A percentile compares a stretch with the other conserved stretches of the same genome.
These are phyloP conservation scores for Nothoprocta pentlandii DNA, from an alignment of 2,113 vertebrate genomes.

Conservation along the genomic window DNA sequence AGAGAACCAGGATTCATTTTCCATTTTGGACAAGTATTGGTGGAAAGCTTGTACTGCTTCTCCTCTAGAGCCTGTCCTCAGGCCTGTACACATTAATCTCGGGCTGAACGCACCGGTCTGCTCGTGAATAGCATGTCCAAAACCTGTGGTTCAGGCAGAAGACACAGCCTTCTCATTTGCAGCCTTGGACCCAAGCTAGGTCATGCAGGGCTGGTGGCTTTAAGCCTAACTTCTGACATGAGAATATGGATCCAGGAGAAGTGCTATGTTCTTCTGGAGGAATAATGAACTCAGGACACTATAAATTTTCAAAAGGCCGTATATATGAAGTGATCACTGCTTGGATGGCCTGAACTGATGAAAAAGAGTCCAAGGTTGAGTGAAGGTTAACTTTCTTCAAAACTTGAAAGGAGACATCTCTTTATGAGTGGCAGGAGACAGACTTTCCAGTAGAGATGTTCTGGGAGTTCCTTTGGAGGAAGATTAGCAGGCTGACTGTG, in stretches of 20 bases:
- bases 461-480: background rate
- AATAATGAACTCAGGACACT: background rate
- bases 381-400: background rate
- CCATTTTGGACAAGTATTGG: background rate
- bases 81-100: background rate
- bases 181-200: background rate
- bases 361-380: background rate
- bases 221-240: background rate
- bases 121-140: background rate
- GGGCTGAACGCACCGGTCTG: background rate
- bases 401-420: background rate
- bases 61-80: background rate
- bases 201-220: background rate
- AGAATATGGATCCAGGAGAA: background rate
- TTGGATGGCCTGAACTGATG: background rate
- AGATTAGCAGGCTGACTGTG: background rate
- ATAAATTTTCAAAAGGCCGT: background rate
- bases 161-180: background rate
- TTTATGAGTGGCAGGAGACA: background rate
- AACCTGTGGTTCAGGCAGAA: background rate
- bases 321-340: background rate
- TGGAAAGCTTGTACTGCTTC: background rate
- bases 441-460: background rate
- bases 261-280: background rate
- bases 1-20: background rate